Evolutionary conservation across 92 coral and sea anemone genomes (phyloP).

Genomic region (Galaxea fascicularis): DNA sequence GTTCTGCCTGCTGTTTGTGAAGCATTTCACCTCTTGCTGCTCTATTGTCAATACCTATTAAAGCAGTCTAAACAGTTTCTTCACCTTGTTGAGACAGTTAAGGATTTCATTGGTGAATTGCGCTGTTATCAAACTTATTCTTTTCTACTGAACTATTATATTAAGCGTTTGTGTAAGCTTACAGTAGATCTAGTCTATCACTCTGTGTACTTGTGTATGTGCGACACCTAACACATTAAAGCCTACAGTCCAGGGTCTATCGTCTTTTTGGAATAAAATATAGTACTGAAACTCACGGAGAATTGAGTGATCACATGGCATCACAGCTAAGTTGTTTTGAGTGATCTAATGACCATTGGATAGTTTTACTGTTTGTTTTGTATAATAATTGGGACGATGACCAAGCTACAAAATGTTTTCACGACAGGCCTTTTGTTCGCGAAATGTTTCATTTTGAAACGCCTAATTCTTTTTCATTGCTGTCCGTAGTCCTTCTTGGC

Average conservation of each 20-base stretch:
- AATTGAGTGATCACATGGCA: neutral
- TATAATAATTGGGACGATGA: too few relatives aligned
- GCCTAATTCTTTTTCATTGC: too few relatives aligned
- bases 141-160: too few relatives aligned
- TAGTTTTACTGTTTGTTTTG: too few relatives aligned
- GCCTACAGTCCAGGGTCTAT: neutral
- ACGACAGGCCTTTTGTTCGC: too few relatives aligned
- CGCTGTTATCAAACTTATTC: too few relatives aligned
- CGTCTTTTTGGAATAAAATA: neutral
- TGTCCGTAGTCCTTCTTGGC: too few relatives aligned
- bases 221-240: neutral
- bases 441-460: too few relatives aligned
- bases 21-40: neutral
- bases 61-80: neutral
- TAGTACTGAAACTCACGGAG: neutral
- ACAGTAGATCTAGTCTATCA: too few relatives aligned
- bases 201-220: neutral
- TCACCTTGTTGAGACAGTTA: neutral
- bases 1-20: neutral
- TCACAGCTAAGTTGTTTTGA: neutral
- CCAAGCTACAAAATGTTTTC: too few relatives aligned
- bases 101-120: neutral
- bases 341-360: neutral
- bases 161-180: too few relatives aligned
- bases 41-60: too few relatives aligned